These are phyloP conservation scores for Hyposoter didymator DNA, from an alignment of 2,888 invertebrate genomes.

Conservation along the genomic window DNA sequence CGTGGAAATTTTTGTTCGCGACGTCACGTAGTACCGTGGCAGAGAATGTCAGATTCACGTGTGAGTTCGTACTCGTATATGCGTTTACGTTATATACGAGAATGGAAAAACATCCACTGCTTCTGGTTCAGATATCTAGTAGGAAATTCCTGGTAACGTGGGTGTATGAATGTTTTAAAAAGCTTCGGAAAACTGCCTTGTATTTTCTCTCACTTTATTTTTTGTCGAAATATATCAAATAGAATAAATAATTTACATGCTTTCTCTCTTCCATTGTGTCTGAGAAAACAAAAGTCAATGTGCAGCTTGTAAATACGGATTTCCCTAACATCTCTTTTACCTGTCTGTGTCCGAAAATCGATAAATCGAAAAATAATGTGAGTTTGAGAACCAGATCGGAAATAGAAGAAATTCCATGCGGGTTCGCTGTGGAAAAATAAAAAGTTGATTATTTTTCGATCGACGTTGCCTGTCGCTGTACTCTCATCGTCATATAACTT, in stretches of 20 bases:
- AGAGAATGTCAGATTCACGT: slow-evolving; percentile 47
- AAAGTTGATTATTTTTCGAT: slow-evolving; percentile 26
- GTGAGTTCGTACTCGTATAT: neutral
- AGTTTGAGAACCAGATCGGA: neutral
- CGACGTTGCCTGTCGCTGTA: neutral
- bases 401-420: slow-evolving; percentile 8
- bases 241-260: neutral
- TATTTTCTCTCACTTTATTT: neutral
- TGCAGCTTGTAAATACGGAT: neutral
- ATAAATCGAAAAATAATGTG: neutral
- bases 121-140: slow-evolving; percentile 46
- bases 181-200: neutral
- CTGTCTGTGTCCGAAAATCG: neutral
- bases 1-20: slow-evolving; percentile 52
- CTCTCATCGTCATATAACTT: slow-evolving; percentile 25
- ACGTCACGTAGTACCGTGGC: slow-evolving; percentile 39
- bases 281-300: neutral
- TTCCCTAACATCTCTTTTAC: neutral
- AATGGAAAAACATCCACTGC: slow-evolving; percentile 5
- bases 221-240: neutral
- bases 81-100: neutral
- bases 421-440: neutral
- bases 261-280: neutral
- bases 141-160: slow-evolving; percentile 10
- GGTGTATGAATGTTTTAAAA: slow-evolving; percentile 29